Conservation (phyloP, 2,113 vertebrate genomes). For the Dolichotis patagonum region DNA sequence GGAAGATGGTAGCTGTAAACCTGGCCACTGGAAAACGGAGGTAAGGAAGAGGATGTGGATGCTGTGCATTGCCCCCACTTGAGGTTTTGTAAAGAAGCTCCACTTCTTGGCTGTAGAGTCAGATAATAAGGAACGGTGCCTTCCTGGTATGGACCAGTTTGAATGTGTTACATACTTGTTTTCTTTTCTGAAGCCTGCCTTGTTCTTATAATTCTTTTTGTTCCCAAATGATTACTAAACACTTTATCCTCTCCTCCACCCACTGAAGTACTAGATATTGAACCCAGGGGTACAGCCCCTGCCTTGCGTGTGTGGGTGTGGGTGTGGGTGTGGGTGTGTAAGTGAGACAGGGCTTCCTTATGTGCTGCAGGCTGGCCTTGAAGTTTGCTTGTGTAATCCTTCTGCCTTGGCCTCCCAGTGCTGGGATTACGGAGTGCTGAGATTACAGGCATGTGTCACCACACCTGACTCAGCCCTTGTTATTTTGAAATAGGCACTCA, state of each 20-base stretch:
- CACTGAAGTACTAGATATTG: not conserved
- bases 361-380: not conserved
- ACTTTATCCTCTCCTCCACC: not conserved
- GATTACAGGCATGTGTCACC: not conserved
- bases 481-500: not conserved
- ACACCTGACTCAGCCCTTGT: not conserved
- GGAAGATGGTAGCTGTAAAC: conserved; percentile 94
- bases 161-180: not conserved
- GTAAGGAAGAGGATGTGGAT: conserved; percentile 72
- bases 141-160: not conserved
- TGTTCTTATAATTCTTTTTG: conserved; percentile 13
- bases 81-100: not conserved
- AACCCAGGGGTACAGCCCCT: not conserved
- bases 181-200: conserved; percentile 1
- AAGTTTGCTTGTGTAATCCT: not conserved
- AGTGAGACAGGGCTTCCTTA: not conserved
- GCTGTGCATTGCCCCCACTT: not conserved
- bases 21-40: conserved; percentile 92
- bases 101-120: not conserved
- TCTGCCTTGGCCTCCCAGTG: not conserved
- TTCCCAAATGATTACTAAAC: conserved; percentile 26
- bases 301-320: too few relatives aligned
- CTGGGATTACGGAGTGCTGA: not conserved
- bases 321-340: too few relatives aligned
- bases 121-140: not conserved